Conservation (phyloP, 2,888 invertebrate genomes). For the Cataglyphis altisquamis region DNA sequence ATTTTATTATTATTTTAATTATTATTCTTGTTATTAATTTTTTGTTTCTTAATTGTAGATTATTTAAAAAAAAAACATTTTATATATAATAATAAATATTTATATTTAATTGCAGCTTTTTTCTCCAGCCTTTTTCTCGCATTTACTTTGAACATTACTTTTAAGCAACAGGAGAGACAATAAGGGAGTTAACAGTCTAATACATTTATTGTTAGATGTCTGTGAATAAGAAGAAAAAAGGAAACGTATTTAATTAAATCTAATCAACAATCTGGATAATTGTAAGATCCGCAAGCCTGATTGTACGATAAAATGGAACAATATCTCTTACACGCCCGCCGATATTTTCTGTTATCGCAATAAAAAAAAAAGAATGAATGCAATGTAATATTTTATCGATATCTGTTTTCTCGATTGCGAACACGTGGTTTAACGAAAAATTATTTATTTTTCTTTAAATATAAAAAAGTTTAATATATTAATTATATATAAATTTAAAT, state of each 20-base stretch:
- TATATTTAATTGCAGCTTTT: no score
- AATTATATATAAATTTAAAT: neutral
- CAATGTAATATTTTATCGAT: neutral
- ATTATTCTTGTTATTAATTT: no score
- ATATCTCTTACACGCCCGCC: conserved; percentile 7
- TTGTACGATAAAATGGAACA: conserved; percentile 42
- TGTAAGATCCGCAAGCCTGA: conserved; percentile 24
- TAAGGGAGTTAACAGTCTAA: no score
- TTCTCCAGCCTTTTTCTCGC: no score
- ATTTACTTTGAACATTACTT: no score
- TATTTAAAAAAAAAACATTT: neutral
- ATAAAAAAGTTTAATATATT: neutral
- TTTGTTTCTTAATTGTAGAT: no score
- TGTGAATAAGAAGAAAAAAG: neutral
- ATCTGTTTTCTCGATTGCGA: neutral
- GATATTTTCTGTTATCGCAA: conserved; percentile 12
- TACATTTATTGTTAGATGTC: no score
- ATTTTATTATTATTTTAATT: no score
- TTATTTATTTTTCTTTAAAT: neutral
- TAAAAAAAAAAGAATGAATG: neutral
- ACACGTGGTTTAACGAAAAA: neutral
- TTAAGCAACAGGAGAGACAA: no score
- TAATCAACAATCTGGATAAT: conserved; percentile 41
- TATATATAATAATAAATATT: no score
- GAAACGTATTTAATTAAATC: conserved; percentile 32